phyloP scores from a whole-genome alignment of 2,113 vertebrate genomes.

The Oryzias curvinotus region DNA sequence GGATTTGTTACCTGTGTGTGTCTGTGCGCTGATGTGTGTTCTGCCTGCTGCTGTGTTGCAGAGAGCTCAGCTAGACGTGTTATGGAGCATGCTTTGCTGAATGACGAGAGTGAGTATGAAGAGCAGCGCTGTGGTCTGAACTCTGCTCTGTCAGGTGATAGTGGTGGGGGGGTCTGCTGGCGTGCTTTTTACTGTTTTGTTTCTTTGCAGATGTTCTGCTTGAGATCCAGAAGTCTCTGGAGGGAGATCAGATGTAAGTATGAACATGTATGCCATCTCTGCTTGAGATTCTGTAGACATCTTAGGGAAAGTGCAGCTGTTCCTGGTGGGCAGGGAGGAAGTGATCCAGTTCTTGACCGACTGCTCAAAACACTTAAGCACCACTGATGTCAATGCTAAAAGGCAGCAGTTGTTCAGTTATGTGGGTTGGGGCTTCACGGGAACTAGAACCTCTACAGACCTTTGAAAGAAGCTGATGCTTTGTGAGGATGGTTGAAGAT shows the following conservation, averaged over 20 bases:
- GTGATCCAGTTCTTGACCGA: no score
- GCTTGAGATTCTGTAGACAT: no score
- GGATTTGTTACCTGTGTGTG: slow-evolving; percentile 35
- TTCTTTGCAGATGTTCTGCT: slow-evolving; percentile 86
- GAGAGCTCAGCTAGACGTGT: slow-evolving; percentile 79
- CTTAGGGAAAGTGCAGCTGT: no score
- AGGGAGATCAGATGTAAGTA: slow-evolving; percentile 88
- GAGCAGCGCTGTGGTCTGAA: neutral
- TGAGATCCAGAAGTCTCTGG: slow-evolving; percentile 95
- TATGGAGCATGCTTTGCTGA: slow-evolving; percentile 97
- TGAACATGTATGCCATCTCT: neutral
- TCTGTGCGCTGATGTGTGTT: slow-evolving; percentile 35
- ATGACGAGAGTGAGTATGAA: slow-evolving; percentile 89
- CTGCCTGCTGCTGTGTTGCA: slow-evolving; percentile 67
- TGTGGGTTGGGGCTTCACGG: no score
- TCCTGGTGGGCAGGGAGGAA: no score
- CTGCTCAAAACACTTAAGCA: no score
- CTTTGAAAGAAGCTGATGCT: no score
- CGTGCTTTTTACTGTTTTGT: neutral
- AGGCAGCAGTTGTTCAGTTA: no score
- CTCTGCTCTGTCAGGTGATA: neutral
- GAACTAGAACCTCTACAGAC: no score
- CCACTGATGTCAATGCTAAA: no score
- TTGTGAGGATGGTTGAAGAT: no score
- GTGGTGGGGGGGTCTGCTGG: no score